phyloP scores from a whole-genome alignment of 2,888 invertebrate genomes.

The Linyphia triangularis region DNA sequence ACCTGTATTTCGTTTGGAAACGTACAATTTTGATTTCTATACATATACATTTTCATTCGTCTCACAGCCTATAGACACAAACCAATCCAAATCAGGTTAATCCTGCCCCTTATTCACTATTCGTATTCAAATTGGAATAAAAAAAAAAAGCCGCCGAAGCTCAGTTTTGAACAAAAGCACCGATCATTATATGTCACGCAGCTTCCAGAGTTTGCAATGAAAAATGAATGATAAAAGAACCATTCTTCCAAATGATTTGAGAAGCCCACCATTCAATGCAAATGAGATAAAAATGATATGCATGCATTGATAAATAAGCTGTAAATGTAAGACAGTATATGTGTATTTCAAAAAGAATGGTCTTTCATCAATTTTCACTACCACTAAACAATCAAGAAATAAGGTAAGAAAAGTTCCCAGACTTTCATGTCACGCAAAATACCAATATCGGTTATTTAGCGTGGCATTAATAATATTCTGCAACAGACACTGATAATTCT shows the following conservation, averaged over 20 bases:
- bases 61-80: background rate
- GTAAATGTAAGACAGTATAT: background rate
- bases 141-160: background rate
- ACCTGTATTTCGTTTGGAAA: too few species aligned
- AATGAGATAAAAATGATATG: constrained; percentile 42
- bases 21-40: too few species aligned
- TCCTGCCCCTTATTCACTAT: background rate
- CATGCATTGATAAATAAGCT: background rate
- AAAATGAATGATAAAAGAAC: background rate
- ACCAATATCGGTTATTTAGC: background rate
- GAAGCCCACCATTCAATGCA: constrained; percentile 13
- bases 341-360: background rate
- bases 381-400: background rate
- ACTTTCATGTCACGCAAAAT: background rate
- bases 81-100: constrained; percentile 14
- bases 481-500: background rate
- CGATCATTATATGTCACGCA: constrained; percentile 36
- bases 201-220: background rate
- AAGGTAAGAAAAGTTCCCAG: background rate
- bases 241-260: constrained; percentile 14
- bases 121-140: constrained; percentile 22
- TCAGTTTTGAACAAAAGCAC: constrained; percentile 27
- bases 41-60: background rate
- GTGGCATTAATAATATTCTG: background rate
- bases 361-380: background rate